Conservation (phyloP, 2,113 vertebrate genomes). For the Potamarius usumacintae region DNA sequence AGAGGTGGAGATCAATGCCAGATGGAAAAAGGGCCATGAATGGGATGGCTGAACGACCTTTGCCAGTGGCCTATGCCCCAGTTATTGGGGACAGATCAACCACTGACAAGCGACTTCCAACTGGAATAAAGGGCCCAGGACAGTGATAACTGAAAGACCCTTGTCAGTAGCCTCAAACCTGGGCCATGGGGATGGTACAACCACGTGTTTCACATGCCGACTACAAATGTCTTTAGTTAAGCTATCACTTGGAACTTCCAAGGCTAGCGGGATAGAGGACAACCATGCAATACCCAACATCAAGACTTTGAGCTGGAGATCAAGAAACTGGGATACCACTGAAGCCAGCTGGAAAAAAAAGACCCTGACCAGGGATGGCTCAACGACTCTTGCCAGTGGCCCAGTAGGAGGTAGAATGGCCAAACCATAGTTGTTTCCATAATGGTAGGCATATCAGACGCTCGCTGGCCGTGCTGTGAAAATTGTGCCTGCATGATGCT, state of each 20-base stretch:
- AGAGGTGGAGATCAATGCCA: background rate
- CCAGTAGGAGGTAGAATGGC: background rate
- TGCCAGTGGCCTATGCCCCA: background rate
- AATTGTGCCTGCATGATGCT: too few species aligned
- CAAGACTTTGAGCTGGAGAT: background rate
- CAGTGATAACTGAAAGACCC: background rate
- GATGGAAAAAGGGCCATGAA: too few species aligned
- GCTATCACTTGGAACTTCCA: background rate
- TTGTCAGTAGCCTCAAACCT: background rate
- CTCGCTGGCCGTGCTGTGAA: too few species aligned
- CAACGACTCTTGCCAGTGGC: background rate
- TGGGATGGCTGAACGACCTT: too few species aligned
- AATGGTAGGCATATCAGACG: too few species aligned
- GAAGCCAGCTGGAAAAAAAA: background rate
- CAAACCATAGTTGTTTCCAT: background rate
- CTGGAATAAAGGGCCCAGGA: background rate
- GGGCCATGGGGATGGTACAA: background rate
- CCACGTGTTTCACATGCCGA: background rate
- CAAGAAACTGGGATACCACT: background rate
- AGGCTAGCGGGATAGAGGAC: background rate
- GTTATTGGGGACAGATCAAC: too few species aligned
- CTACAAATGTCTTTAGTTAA: background rate
- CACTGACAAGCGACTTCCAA: background rate
- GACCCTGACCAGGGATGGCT: background rate
- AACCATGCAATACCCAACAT: background rate